Base-by-base conservation (phyloP, 1,140 invertebrate species). In the Lepidurus packardi region DNA sequence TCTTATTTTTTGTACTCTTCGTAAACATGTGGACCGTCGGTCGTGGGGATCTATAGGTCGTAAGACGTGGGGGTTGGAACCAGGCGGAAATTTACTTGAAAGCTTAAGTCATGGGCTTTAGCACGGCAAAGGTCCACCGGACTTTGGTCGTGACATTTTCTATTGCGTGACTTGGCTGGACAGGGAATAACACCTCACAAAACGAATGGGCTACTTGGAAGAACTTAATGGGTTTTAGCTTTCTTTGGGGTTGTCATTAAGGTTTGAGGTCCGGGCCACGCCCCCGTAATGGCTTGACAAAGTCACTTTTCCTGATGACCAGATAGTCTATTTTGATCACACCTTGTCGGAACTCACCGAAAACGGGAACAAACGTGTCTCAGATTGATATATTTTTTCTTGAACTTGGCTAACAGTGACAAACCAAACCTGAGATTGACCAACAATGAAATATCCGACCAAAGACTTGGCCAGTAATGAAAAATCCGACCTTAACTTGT, bases 121-220 rank as follows among this genome's bases (percentile, higher is more conserved):
- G 16, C 0, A 2, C 21, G 21, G 16, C 13, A n/a, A n/a, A 11
- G 8, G 53, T 9, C 16, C 16, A 65, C 21, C 21, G 7, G 16
- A 1, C n/a, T 65, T 21, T 65, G 13, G 53, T 65, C 53, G 53
- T 65, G 53, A 16, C 53, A 65, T 7, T 65, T 21, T 65, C 16
- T 65, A 65, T 65, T 13, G 53, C 53, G 53, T 65, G 53, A 65
- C 53, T 65, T 16, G 16, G 13, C 13, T 7, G 53, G 53, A 65
- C 53, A 65, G 53, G n/a, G 21, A 65, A 65, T 21, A 65, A 65
- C 53, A 21, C 53, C 53, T 65, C 21, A n/a, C 21, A 65, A 65
- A 65, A 65, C 21, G 53, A 65, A 65, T 65, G 53, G 21, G 53
- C 53, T 65, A 65, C 53, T 65, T 65, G n/a, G 53, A 65, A 65